Conservation (phyloP, 2,113 vertebrate genomes). For the Silurus glanis region DNA sequence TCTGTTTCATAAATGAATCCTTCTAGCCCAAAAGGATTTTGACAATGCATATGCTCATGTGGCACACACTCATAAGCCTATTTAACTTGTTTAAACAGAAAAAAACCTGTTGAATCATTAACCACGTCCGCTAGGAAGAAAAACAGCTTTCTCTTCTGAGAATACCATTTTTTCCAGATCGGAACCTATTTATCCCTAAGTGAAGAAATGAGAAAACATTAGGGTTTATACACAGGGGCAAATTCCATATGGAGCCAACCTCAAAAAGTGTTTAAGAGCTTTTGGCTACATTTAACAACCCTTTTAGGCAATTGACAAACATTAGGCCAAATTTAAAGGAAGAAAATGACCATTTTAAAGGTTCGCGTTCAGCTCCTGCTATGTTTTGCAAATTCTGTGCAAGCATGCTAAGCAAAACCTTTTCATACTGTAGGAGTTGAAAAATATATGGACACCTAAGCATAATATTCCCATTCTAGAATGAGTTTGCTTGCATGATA, state of each 20-base stretch:
- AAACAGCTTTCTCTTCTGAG: neutral
- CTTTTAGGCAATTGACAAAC: neutral
- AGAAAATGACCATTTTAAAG: constrained; percentile 35
- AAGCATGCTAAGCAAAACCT: constrained; percentile 64
- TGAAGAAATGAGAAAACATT: neutral
- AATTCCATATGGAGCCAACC: constrained; percentile 3
- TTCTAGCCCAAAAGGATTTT: neutral
- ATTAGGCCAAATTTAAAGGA: neutral
- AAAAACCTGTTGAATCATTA: neutral
- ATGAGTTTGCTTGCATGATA: too few relatives aligned
- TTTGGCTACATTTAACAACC: neutral
- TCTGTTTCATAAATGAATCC: neutral
- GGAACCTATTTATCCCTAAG: neutral
- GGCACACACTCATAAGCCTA: neutral
- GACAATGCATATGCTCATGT: neutral
- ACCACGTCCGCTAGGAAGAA: neutral
- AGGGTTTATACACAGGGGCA: neutral
- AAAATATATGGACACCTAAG: too few relatives aligned
- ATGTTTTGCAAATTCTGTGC: constrained; percentile 72
- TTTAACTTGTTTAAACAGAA: neutral
- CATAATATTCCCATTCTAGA: too few relatives aligned
- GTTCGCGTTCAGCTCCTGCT: constrained; percentile 66
- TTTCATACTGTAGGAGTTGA: too few relatives aligned
- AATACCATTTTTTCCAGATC: neutral
- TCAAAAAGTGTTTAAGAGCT: neutral